These are phyloP conservation scores for Sympetrum striolatum DNA, from an alignment of 2,888 invertebrate species.

Conservation along the genomic window DNA sequence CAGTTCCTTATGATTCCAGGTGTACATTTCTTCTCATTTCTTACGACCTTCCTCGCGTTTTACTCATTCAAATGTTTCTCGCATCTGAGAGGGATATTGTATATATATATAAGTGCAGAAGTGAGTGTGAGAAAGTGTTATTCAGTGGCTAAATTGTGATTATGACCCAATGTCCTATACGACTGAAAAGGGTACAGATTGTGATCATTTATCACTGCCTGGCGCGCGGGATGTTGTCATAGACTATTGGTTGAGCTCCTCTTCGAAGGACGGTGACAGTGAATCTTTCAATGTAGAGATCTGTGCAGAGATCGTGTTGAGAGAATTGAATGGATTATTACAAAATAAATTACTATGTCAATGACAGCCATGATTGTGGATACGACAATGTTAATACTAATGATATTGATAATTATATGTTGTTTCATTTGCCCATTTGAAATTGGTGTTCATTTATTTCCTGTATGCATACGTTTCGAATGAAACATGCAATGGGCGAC, in stretches of 20 bases:
- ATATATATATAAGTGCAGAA: conserved; percentile 26
- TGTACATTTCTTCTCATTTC: conserved; percentile 32
- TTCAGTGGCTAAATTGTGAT: conserved; percentile 41
- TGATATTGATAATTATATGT: conserved; percentile 44
- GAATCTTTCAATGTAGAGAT: conserved; percentile 35
- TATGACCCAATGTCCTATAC: conserved; percentile 30
- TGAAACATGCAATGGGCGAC: not conserved
- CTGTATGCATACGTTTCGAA: not conserved
- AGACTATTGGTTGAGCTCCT: conserved; percentile 33
- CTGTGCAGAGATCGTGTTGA: conserved; percentile 37
- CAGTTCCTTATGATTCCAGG: conserved; percentile 13
- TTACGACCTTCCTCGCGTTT: conserved; percentile 33
- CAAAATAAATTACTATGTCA: conserved; percentile 41
- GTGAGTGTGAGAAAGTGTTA: conserved; percentile 39
- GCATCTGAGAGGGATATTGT: conserved; percentile 36
- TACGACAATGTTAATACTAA: conserved; percentile 41
- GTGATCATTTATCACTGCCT: conserved; percentile 43
- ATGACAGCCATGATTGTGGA: conserved; percentile 42
- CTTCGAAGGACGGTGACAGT: conserved; percentile 36
- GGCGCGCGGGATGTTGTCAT: conserved; percentile 42
- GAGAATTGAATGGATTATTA: conserved; percentile 36
- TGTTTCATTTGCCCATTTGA: conserved; percentile 43
- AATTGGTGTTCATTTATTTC: conserved; percentile 21
- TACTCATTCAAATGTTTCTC: conserved; percentile 35
- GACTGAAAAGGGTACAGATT: conserved; percentile 36